These are phyloP conservation scores for Agrochola lychnidis DNA, from an alignment of 2,888 invertebrate species.

Conservation along the genomic window DNA sequence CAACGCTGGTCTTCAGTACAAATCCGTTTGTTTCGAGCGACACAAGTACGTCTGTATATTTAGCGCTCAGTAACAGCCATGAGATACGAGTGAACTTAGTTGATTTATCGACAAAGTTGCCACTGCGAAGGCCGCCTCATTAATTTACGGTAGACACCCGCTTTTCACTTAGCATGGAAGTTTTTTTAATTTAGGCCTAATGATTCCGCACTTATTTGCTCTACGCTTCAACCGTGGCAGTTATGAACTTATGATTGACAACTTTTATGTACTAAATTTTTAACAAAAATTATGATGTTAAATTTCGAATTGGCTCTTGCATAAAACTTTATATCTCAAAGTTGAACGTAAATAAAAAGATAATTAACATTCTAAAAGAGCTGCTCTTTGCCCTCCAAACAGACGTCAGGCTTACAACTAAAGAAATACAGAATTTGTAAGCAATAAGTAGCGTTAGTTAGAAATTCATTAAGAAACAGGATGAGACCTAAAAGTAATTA, in stretches of 20 bases:
- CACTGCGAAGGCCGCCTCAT: constrained; percentile 47
- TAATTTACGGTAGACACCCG: constrained; percentile 58
- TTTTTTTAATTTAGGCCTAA: constrained; percentile 37
- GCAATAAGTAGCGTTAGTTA: constrained; percentile 58
- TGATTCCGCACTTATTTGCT: constrained; percentile 35
- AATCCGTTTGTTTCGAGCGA: constrained; percentile 29
- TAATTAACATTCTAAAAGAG: constrained; percentile 39
- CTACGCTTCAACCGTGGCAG: neutral
- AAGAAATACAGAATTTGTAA: constrained; percentile 44
- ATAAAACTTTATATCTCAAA: neutral
- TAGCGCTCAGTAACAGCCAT: constrained; percentile 38
- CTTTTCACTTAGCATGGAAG: constrained; percentile 59
- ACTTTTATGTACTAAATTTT: constrained; percentile 1
- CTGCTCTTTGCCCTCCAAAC: constrained; percentile 18
- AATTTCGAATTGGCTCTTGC: neutral
- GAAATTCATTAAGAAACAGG: constrained; percentile 61
- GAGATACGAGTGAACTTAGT: constrained; percentile 60
- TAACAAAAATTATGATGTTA: neutral
- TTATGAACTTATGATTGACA: constrained; percentile 3
- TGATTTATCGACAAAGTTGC: constrained; percentile 66
- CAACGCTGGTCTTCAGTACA: constrained; percentile 2
- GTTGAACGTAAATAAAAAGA: constrained; percentile 22
- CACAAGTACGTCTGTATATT: constrained; percentile 20
- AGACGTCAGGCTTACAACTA: constrained; percentile 23
- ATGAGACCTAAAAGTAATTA: constrained; percentile 63